Conservation (phyloP, 2,113 vertebrate species). For the Micromys minutus region DNA sequence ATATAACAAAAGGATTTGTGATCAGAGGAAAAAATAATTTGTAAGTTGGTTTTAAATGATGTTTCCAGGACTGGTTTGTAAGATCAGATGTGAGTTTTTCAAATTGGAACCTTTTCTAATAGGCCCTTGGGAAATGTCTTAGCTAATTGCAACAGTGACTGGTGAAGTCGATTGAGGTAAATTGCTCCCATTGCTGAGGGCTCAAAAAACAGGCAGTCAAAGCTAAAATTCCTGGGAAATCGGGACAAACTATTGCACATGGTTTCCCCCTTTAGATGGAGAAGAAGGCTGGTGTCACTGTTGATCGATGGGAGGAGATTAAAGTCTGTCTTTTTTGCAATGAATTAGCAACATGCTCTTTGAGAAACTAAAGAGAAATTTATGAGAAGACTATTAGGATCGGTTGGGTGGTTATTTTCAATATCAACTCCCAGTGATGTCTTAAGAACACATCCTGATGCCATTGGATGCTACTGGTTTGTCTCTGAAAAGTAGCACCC, state of each 20-base stretch:
- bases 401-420: constrained; percentile 64
- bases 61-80: constrained; percentile 72
- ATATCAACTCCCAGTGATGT: constrained; percentile 15
- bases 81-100: constrained; percentile 80
- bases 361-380: constrained; percentile 56
- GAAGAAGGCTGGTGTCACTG: constrained; percentile 43
- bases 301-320: constrained; percentile 69
- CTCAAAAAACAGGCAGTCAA: constrained; percentile 72
- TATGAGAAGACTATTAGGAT: constrained; percentile 56
- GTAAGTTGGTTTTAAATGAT: constrained; percentile 64
- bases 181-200: constrained; percentile 79
- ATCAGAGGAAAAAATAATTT: constrained; percentile 67
- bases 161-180: constrained; percentile 79
- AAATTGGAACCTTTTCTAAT: constrained; percentile 80
- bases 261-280: constrained; percentile 61
- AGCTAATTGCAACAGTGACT: constrained; percentile 80
- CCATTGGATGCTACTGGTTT: constrained; percentile 10
- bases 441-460: neutral
- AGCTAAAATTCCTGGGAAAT: constrained; percentile 76
- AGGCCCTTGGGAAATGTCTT: constrained; percentile 80
- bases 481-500: constrained; percentile 7
- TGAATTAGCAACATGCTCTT: constrained; percentile 47
- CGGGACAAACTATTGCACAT: constrained; percentile 78
- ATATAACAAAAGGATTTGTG: constrained; percentile 51
- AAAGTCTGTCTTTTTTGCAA: constrained; percentile 47